These are phyloP conservation scores for Siniperca scherzeri DNA, from an alignment of 2,797 vertebrate species.

Conservation along the genomic window DNA sequence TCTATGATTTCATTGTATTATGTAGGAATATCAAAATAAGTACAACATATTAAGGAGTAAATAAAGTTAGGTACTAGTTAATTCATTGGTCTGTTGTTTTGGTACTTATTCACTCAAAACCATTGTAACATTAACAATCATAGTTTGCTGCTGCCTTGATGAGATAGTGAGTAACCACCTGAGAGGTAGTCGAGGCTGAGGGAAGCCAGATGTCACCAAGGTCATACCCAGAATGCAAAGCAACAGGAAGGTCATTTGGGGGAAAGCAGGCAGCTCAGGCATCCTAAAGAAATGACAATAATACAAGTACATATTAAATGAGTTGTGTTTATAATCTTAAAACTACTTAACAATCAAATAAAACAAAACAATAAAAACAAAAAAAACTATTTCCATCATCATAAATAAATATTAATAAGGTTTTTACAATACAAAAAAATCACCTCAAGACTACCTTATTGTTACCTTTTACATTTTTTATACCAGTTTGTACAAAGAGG, in stretches of 20 bases:
- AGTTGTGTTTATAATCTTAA: neutral
- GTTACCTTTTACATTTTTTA: neutral
- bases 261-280: constrained; percentile 52
- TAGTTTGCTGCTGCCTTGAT: neutral
- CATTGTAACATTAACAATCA: neutral
- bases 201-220: constrained; percentile 75
- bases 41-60: neutral
- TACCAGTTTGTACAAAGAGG: neutral
- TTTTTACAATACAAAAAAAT: neutral
- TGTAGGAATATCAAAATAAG: neutral
- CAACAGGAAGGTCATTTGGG: constrained; percentile 62
- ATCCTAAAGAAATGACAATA: constrained; percentile 63
- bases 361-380: neutral
- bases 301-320: neutral
- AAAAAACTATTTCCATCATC: neutral
- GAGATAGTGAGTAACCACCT: constrained; percentile 51
- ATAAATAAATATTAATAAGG: neutral
- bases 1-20: neutral
- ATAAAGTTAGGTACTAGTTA: neutral
- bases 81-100: neutral
- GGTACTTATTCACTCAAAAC: neutral
- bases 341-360: neutral
- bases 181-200: constrained; percentile 71
- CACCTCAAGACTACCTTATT: neutral
- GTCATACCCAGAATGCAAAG: constrained; percentile 77